phyloP scores from a whole-genome alignment of 1,140 invertebrate genomes.

The Drosophila mayri region DNA sequence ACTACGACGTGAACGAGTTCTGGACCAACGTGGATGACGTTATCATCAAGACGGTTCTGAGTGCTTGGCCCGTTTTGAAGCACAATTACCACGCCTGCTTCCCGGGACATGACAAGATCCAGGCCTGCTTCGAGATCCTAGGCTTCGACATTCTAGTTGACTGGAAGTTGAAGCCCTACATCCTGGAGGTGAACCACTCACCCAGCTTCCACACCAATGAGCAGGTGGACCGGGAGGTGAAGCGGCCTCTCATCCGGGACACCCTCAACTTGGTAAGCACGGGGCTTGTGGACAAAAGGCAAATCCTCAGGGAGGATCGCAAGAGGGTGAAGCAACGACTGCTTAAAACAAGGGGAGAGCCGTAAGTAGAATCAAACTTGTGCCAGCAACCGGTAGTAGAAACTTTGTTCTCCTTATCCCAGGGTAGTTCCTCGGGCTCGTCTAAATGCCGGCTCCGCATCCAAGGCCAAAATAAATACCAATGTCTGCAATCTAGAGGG shows the following conservation, averaged over 20 bases:
- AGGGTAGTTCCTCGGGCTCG: conserved; percentile 34
- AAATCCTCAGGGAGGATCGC: conserved; percentile 90
- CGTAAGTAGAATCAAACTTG: conserved; percentile 42
- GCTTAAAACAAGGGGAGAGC: conserved; percentile 85
- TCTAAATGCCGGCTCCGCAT: not conserved
- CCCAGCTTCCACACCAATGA: conserved; percentile 96
- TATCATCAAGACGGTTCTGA: conserved; percentile 95
- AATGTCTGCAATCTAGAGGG: not conserved
- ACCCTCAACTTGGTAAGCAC: conserved; percentile 94
- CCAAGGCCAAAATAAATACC: conserved; percentile 23
- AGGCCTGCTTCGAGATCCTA: conserved; percentile 95
- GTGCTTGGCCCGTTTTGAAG: conserved; percentile 93
- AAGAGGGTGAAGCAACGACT: conserved; percentile 88
- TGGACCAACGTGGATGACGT: conserved; percentile 95
- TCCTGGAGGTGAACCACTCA: conserved; percentile 96
- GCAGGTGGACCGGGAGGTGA: conserved; percentile 92
- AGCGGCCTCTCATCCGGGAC: conserved; percentile 92
- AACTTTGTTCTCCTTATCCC: not conserved
- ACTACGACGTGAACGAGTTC: conserved; percentile 90
- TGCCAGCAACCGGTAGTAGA: not conserved
- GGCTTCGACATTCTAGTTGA: conserved; percentile 95
- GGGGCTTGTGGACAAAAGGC: conserved; percentile 91
- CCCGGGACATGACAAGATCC: conserved; percentile 92
- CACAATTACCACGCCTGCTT: conserved; percentile 96
- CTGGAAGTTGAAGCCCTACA: conserved; percentile 92